Evolutionary conservation across 2,888 invertebrate species (phyloP).

Genomic region (Opisthograptis luteolata): DNA sequence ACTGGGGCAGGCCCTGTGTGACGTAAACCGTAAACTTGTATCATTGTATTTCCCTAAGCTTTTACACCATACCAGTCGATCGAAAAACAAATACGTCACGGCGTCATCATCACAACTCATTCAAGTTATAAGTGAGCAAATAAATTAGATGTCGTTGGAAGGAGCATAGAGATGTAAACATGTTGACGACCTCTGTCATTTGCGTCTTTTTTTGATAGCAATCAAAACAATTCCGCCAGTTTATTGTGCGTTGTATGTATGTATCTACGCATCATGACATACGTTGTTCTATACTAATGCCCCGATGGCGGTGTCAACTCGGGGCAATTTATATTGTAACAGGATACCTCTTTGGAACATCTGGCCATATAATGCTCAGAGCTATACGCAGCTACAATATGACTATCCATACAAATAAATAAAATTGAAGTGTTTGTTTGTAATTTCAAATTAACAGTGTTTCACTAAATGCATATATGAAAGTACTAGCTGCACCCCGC

Average conservation of each 20-base stretch:
- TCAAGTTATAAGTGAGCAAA: constrained; percentile 18
- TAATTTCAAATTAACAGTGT: too few species aligned
- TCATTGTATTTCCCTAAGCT: constrained; percentile 25
- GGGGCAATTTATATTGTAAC: constrained; percentile 36
- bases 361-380: constrained; percentile 25
- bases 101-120: constrained; percentile 21
- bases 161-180: constrained; percentile 15
- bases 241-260: constrained; percentile 10
- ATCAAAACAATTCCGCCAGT: constrained; percentile 32
- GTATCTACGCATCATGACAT: neutral
- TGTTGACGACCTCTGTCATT: constrained; percentile 22
- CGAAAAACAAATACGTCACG: constrained; percentile 22
- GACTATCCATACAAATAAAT: too few species aligned
- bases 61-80: constrained; percentile 12
- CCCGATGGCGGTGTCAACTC: constrained; percentile 19
- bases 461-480: too few species aligned
- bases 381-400: constrained; percentile 9
- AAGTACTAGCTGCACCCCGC: too few species aligned
- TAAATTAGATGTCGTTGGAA: too few species aligned
- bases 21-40: constrained; percentile 13
- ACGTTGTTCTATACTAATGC: neutral
- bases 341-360: constrained; percentile 34
- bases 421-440: too few species aligned
- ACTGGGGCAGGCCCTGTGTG: constrained; percentile 18
- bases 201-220: constrained; percentile 29